phyloP scores from a whole-genome alignment of 2,888 invertebrate genomes.

The Pheosia tremula region DNA sequence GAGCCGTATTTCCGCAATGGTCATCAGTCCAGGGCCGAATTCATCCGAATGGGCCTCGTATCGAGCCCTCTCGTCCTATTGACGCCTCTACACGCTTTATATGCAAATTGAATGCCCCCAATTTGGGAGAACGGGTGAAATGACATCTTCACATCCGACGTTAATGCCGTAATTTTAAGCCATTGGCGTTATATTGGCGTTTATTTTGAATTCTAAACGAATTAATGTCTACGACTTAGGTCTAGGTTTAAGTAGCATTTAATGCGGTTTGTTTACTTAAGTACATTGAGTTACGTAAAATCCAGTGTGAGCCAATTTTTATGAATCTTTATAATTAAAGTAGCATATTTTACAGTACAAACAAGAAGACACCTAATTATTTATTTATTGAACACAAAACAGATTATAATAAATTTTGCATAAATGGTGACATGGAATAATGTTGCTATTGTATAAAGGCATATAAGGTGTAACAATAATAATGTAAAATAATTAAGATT shows the following conservation, averaged over 20 bases:
- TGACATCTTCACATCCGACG: slow-evolving; percentile 63
- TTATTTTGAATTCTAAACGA: slow-evolving; percentile 38
- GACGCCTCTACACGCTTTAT: slow-evolving; percentile 67
- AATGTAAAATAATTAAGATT: too few species aligned
- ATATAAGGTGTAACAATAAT: too few species aligned
- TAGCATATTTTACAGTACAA: too few species aligned
- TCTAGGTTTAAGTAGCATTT: not conserved
- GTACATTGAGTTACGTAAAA: too few species aligned
- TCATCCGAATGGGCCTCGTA: slow-evolving; percentile 32
- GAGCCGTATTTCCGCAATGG: slow-evolving; percentile 21
- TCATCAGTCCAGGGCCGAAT: slow-evolving; percentile 23
- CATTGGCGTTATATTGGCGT: slow-evolving; percentile 45
- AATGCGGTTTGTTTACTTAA: too few species aligned
- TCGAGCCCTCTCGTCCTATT: slow-evolving; percentile 59
- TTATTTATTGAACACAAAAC: too few species aligned
- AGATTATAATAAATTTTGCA: too few species aligned
- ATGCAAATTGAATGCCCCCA: slow-evolving; percentile 78
- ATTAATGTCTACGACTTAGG: slow-evolving; percentile 5
- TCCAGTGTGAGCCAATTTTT: too few species aligned
- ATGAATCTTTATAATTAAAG: too few species aligned
- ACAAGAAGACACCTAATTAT: too few species aligned
- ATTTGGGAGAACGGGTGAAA: slow-evolving; percentile 59
- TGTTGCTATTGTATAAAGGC: too few species aligned
- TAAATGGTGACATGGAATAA: too few species aligned
- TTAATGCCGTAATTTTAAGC: slow-evolving; percentile 52